phyloP scores from a whole-genome alignment of 2,797 vertebrate species.

The Thalassophryne amazonica region DNA sequence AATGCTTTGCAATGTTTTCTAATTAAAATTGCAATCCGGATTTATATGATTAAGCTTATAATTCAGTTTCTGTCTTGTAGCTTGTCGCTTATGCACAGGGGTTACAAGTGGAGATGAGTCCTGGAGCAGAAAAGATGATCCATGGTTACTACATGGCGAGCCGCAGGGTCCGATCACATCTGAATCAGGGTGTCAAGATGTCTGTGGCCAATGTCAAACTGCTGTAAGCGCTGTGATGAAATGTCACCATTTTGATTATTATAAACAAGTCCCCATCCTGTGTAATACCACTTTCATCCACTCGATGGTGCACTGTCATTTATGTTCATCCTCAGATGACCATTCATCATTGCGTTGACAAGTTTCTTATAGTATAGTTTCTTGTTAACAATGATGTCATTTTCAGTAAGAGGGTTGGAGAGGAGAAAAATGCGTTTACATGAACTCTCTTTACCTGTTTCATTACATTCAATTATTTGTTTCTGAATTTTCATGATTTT shows the following conservation, averaged over 20 bases:
- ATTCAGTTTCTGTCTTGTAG: slow-evolving; percentile 62
- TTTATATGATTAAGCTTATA: not conserved
- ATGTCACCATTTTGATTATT: not conserved
- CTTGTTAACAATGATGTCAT: too few relatives aligned
- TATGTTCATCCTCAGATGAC: not conserved
- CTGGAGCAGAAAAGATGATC: slow-evolving; percentile 87
- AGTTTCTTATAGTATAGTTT: slow-evolving; percentile 36
- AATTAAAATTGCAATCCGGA: not conserved
- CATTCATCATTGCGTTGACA: slow-evolving; percentile 55
- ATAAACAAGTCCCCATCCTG: not conserved
- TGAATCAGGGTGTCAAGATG: slow-evolving; percentile 77
- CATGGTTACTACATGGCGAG: slow-evolving; percentile 94
- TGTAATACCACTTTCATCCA: slow-evolving; percentile 33
- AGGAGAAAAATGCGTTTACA: not conserved
- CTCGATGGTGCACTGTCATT: slow-evolving; percentile 46
- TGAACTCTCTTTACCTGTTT: not conserved
- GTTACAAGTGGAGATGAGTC: slow-evolving; percentile 80
- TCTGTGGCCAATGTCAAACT: slow-evolving; percentile 84
- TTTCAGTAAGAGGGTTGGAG: slow-evolving; percentile 5
- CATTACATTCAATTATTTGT: not conserved
- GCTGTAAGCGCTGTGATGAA: slow-evolving; percentile 77
- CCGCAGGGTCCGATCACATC: slow-evolving; percentile 87
- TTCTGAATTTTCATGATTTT: not conserved
- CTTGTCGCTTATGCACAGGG: slow-evolving; percentile 82
- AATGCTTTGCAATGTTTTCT: not conserved